These are phyloP conservation scores for Neogobius melanostomus DNA, from an alignment of 2,113 vertebrate species.

Conservation along the genomic window DNA sequence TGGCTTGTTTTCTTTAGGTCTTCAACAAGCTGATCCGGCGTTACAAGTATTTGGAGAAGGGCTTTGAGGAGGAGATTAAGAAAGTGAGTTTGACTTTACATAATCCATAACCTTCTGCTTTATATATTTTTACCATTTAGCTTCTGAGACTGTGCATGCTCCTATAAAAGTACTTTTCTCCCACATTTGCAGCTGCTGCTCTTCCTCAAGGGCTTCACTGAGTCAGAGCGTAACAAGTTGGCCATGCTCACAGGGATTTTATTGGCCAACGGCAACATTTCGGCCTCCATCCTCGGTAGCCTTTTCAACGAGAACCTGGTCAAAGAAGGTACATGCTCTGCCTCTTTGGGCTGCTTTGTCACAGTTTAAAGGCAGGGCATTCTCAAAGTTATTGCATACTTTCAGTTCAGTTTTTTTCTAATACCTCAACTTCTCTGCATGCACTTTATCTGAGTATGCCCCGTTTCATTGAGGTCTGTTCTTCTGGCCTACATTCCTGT, in stretches of 20 bases:
- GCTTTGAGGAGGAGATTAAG: constrained; percentile 98
- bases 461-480: not conserved
- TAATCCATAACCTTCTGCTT: not conserved
- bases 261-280: constrained; percentile 90
- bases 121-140: not conserved
- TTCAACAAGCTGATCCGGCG: constrained; percentile 99
- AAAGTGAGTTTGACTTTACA: constrained; percentile 79
- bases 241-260: constrained; percentile 97
- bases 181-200: constrained; percentile 84
- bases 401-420: not conserved
- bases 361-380: not conserved
- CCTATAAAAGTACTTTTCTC: not conserved
- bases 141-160: constrained; percentile 1
- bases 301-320: constrained; percentile 97
- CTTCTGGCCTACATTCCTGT: too few species aligned
- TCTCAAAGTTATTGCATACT: constrained; percentile 2
- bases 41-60: constrained; percentile 97
- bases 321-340: constrained; percentile 86
- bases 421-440: not conserved
- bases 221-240: constrained; percentile 97
- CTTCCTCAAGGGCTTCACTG: constrained; percentile 96
- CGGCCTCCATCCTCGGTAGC: constrained; percentile 93
- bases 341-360: not conserved
- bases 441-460: not conserved
- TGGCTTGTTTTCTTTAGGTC: constrained; percentile 75